Base-by-base conservation (phyloP, 1,140 invertebrate species). In the Zaprionus vittiger region DNA sequence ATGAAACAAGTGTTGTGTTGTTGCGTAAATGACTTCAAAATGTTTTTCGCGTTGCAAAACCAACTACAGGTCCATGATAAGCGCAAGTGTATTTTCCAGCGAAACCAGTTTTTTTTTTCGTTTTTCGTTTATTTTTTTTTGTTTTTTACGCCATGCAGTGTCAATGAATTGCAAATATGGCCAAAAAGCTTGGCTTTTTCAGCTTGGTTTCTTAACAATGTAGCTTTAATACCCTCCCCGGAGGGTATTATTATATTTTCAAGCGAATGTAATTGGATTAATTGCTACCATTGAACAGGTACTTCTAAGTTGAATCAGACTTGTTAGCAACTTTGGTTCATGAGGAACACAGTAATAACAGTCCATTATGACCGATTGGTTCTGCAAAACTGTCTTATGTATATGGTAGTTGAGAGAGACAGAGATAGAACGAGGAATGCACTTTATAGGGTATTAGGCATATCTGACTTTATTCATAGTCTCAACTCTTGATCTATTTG, bases 31-130 rank as follows among this genome's bases (percentile, higher is more conserved):
- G 65, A 68, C 62, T 61, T 64, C 70, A 47, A 69, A 37, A 17
- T 38, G 47, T 64, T 71, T 71, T 71, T 71, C 41, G 44, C 44
- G 61, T 65, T 72, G 47, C 68, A 61, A 76, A 65, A 76, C 61
- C 64, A 68, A 75, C 67, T 54, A 75, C 73, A 70, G 34, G 41
- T 71, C 67, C 73, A 60, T 75, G 73, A 76, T 76, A 65, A 72
- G 68, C 68, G 52, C 61, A 65, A 72, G 71, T 76, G 68, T 54
- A 65, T 57, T 71, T 75, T 64, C 67, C 52, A 65, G 44, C 47
- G 60, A 47, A 76, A 76, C 73, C 62, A 61, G 73, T 76, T 76
- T 76, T 14, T 31, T 52, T 52, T 52, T 49, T 17, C 2, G 15
- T 41, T 20, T 49, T 22, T 14, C 6, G 17, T 55, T 24, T n/a